phyloP scores from a whole-genome alignment of 2,797 vertebrate species.

The Falco cherrug region DNA sequence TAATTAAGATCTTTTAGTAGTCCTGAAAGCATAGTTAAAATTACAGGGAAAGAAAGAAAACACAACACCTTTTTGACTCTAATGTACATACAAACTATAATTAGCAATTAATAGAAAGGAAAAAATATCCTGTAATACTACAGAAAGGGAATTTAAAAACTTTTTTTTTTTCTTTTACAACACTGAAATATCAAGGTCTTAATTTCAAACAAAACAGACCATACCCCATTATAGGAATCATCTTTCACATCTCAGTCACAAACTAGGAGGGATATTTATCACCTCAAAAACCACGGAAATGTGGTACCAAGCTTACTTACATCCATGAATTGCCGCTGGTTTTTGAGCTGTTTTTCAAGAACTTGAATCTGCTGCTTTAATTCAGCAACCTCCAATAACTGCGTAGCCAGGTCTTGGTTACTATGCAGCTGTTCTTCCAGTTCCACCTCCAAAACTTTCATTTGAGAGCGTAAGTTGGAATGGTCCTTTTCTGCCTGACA shows the following conservation, averaged over 20 bases:
- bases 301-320: conserved; percentile 68
- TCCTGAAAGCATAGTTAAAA: not conserved
- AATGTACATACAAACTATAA: not conserved
- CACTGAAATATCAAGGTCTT: not conserved
- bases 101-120: not conserved
- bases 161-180: not conserved
- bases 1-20: not conserved
- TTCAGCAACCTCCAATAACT: conserved; percentile 81
- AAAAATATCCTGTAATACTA: not conserved
- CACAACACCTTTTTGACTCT: not conserved
- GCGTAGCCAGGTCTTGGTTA: conserved; percentile 78
- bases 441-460: conserved; percentile 86
- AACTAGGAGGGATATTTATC: not conserved
- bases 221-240: not conserved
- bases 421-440: conserved; percentile 88
- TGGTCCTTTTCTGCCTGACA: conserved; percentile 92
- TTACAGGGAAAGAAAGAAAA: not conserved
- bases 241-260: not conserved
- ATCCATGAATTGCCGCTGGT: conserved; percentile 93
- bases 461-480: conserved; percentile 80
- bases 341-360: conserved; percentile 93
- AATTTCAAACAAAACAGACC: not conserved
- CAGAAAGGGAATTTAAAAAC: not conserved
- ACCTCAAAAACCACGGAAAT: not conserved
- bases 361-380: conserved; percentile 87